Evolutionary conservation across 2,888 invertebrate species (phyloP), one percentile per base, ranked within the genome.

Genomic region (Diaprepes abbreviatus): DNA sequence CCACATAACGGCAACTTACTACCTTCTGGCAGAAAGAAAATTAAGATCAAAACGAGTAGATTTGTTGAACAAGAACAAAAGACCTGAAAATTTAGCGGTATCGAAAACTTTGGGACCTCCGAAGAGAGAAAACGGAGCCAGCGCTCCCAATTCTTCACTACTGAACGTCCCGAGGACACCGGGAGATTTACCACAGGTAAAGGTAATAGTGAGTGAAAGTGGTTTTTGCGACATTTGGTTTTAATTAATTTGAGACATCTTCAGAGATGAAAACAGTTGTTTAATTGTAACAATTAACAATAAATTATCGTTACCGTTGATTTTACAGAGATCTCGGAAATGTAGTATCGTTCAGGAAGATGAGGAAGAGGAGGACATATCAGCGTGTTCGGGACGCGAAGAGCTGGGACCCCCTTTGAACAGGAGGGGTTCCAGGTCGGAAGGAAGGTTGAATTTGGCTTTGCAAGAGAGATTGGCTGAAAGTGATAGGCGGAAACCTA

Each of bases 1-100:
- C 86, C 97, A 99, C 85, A 93, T 99, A 79, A 98, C 98, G 28
- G 98, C 98, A 50, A 99, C 98, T 16, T 99, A 98, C 86, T 99
- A 94, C 86, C 87, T 99, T 77, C 86, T 99, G 77, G 98, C 97
- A 10, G 99, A 99, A 85, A 88, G 96, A 74, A 94, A 96, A 83
- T 87, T 99, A 43, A 89, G 93, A 74, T 89, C 91, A 57, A 90
- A 93, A 80, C 88, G 94, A 78, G 92, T 90, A 77, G 91, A 92
- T 74, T 84, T 86, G 81, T 82, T 84, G 77, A 82, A 85, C 70
- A 86, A 86, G 79, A 77, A 75, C 69, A 81, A 79, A 67, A 76
- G 85, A 60, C 84, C 84, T 1, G 84, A 83, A 74, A 80, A 77
- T 82, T 82, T 79, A 79, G 85, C 76, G 73, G 87, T 81, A 79